These are phyloP conservation scores for Sceliomorpha sp. DNA, from an alignment of 2,888 invertebrate genomes.

Conservation along the genomic window DNA sequence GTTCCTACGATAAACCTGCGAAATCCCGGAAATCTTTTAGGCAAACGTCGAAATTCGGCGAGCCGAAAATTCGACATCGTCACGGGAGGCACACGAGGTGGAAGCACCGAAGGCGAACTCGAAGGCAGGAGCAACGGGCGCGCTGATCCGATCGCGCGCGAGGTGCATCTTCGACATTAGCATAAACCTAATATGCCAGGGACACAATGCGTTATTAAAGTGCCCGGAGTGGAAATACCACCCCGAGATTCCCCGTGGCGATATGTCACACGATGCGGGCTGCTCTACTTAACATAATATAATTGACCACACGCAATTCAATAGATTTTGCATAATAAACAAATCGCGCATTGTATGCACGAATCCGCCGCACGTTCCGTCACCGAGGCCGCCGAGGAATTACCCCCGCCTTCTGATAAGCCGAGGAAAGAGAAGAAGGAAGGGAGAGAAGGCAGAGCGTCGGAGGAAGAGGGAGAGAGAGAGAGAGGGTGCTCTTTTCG, in stretches of 20 bases:
- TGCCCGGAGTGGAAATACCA: constrained; percentile 54
- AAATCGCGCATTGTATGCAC: constrained; percentile 67
- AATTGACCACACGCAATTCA: constrained; percentile 79
- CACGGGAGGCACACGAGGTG: too few relatives aligned
- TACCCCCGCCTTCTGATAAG: constrained; percentile 50
- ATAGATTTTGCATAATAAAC: constrained; percentile 76
- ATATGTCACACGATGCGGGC: constrained; percentile 70
- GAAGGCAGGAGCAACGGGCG: constrained; percentile 4
- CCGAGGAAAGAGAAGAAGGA: constrained; percentile 16
- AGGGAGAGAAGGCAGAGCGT: constrained; percentile 19
- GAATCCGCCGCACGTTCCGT: constrained; percentile 57
- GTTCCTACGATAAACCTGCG: too few relatives aligned
- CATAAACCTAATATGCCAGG: constrained; percentile 79
- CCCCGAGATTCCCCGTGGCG: constrained; percentile 63
- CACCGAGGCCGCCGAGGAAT: constrained; percentile 51
- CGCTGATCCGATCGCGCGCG: constrained; percentile 66
- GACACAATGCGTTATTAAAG: constrained; percentile 79
- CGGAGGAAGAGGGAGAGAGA: constrained; percentile 14
- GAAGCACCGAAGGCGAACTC: background rate
- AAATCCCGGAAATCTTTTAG: too few relatives aligned
- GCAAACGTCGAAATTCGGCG: too few relatives aligned
- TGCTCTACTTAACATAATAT: constrained; percentile 80
- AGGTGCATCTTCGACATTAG: constrained; percentile 72
- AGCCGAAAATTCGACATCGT: too few relatives aligned
- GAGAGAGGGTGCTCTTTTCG: constrained; percentile 4